Conservation (phyloP, 2,888 invertebrate genomes). For the Penaeus monodon region DNA sequence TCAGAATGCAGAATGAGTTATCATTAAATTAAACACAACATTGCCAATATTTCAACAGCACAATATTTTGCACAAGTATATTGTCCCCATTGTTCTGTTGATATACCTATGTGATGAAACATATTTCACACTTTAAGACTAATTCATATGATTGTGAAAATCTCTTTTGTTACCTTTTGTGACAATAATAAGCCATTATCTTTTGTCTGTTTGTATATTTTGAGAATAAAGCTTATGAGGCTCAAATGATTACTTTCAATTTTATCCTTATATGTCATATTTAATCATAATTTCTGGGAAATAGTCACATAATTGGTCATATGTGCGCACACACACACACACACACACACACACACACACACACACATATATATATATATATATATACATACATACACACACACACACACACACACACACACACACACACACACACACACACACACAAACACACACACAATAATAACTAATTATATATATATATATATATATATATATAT, state of each 20-base stretch:
- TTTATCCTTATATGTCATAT: too few relatives aligned
- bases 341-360: constrained; percentile 8
- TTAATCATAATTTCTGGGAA: too few relatives aligned
- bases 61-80: constrained; percentile 1
- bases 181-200: constrained; percentile 48
- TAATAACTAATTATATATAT: too few relatives aligned
- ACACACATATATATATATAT: neutral
- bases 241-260: neutral
- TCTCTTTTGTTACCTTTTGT: constrained; percentile 44
- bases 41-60: neutral
- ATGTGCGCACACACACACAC: neutral
- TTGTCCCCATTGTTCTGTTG: neutral
- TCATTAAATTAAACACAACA: neutral
- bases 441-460: neutral
- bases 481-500: neutral
- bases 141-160: constrained; percentile 33
- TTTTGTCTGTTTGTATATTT: constrained; percentile 50
- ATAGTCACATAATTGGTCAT: neutral
- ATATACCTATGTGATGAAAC: neutral
- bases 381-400: neutral
- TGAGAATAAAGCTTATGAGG: constrained; percentile 48
- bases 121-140: constrained; percentile 28
- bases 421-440: neutral
- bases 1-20: too few relatives aligned
- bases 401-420: neutral